These are phyloP conservation scores for Caloenas nicobarica DNA, from an alignment of 2,113 vertebrate genomes.

Conservation along the genomic window DNA sequence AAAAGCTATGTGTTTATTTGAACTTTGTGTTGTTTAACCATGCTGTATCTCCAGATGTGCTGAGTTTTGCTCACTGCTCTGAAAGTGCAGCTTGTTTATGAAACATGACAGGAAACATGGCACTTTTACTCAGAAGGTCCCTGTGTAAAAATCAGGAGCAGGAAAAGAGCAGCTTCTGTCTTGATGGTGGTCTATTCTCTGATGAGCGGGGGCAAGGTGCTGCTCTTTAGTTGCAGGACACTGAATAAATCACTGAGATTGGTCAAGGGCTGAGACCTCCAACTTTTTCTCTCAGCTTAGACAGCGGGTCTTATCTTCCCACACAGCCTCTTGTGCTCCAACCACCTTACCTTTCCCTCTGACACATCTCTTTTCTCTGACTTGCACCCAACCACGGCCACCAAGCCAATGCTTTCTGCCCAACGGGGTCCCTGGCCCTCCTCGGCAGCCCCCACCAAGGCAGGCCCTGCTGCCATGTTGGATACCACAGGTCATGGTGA, in stretches of 20 bases:
- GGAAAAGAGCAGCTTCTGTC: not conserved
- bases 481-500: not conserved
- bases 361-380: not conserved
- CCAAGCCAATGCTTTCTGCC: not conserved
- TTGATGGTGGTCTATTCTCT: not conserved
- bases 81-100: not conserved
- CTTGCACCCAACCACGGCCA: not conserved
- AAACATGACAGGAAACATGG: not conserved
- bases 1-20: not conserved
- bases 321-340: not conserved
- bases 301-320: not conserved
- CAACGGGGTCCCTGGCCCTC: fast-evolving
- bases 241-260: not conserved
- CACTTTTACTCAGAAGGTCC: not conserved
- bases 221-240: not conserved
- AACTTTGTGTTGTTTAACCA: not conserved
- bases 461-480: fast-evolving
- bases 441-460: not conserved
- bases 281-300: not conserved
- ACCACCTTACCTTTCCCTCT: not conserved
- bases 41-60: not conserved
- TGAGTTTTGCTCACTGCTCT: not conserved
- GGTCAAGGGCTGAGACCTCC: not conserved
- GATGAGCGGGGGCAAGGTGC: not conserved
- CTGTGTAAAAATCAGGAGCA: not conserved